These are phyloP conservation scores for Panzeria rudis DNA, from an alignment of 2,888 invertebrate species.

Conservation along the genomic window DNA sequence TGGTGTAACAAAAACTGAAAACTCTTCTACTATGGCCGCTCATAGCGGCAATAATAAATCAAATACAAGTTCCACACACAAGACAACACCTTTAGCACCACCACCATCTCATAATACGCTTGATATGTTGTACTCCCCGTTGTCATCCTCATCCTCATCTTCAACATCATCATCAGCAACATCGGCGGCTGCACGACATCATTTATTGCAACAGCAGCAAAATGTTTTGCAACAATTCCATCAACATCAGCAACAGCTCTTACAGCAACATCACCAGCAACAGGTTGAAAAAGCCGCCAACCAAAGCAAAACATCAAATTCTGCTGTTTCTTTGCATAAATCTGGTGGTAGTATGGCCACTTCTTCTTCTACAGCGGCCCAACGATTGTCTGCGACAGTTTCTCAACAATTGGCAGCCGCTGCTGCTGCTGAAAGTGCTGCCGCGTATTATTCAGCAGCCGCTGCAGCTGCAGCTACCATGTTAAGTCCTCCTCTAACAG, in stretches of 20 bases:
- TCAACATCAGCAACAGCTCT: conserved; percentile 74
- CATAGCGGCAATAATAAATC: conserved; percentile 63
- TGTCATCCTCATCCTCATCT: conserved; percentile 64
- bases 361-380: conserved; percentile 27
- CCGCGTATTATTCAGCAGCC: conserved; percentile 77
- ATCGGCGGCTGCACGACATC: conserved; percentile 64
- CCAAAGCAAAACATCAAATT: conserved; percentile 64
- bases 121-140: conserved; percentile 83
- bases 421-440: conserved; percentile 81
- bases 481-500: conserved; percentile 81
- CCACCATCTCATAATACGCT: conserved; percentile 76
- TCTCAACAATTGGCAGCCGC: conserved; percentile 80
- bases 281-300: conserved; percentile 68
- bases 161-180: conserved; percentile 73
- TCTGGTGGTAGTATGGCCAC: conserved; percentile 51
- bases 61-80: conserved; percentile 52
- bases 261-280: conserved; percentile 72
- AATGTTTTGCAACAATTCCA: conserved; percentile 73
- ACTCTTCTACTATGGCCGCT: conserved; percentile 24
- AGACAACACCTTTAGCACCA: conserved; percentile 75
- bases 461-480: conserved; percentile 81
- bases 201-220: conserved; percentile 68
- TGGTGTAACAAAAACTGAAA: conserved; percentile 52
- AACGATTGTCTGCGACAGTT: conserved; percentile 72
- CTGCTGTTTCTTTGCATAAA: conserved; percentile 55